Percentiles rank a stretch among this genome's conserved stretches.
These are phyloP conservation scores for Acrocephalus scirpaceus DNA, from an alignment of 2,797 vertebrate genomes.

Conservation along the genomic window DNA sequence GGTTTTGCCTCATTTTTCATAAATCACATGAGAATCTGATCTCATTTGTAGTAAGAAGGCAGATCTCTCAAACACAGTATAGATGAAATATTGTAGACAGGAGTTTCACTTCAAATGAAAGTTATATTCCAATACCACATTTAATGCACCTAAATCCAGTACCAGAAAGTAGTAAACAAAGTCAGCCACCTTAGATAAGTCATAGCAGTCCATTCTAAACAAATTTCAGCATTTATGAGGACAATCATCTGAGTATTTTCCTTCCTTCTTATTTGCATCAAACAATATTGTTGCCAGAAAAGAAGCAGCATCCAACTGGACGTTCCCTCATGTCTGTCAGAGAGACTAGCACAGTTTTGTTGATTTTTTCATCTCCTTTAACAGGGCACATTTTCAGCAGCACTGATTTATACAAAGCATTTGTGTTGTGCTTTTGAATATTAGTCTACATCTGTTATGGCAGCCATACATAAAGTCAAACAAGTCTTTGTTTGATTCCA, in stretches of 20 bases:
- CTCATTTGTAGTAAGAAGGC: background rate
- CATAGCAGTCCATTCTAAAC: background rate
- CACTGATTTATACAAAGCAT: background rate
- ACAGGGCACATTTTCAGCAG: background rate
- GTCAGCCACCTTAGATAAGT: background rate
- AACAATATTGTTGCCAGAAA: background rate
- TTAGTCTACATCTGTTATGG: background rate
- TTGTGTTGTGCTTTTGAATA: background rate
- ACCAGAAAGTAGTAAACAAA: background rate
- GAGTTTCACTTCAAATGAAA: background rate
- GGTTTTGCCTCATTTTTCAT: background rate
- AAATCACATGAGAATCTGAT: background rate
- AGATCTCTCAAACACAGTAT: background rate
- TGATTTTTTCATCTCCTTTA: background rate
- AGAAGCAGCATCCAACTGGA: background rate
- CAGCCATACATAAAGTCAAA: background rate
- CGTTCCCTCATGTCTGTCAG: background rate
- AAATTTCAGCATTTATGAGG: background rate
- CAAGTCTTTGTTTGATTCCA: background rate
- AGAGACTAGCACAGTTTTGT: background rate
- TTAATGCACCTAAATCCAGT: background rate
- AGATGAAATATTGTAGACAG: background rate
- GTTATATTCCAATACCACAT: background rate
- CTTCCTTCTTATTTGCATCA: background rate
- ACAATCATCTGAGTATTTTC: background rate